Evolutionary conservation across 2,888 invertebrate species (phyloP).

Genomic region (Caenorhabditis parvicauda): DNA sequence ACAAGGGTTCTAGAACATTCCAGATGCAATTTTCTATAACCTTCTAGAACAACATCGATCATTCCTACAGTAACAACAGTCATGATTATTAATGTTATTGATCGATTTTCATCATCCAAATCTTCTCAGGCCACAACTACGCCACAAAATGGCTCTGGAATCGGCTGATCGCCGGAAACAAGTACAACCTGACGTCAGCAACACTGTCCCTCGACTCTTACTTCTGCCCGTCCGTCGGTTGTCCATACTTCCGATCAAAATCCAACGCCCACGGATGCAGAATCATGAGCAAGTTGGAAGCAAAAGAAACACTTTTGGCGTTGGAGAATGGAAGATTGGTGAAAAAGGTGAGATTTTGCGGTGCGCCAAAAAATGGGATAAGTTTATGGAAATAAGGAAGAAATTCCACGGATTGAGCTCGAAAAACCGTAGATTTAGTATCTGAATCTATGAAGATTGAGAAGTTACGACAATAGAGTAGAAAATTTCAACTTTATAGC

Average conservation of each 20-base stretch:
- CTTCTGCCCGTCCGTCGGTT: conserved; percentile 53
- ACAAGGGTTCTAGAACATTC: no score
- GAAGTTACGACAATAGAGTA: no score
- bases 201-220: conserved; percentile 55
- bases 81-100: no score
- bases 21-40: background rate
- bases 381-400: no score
- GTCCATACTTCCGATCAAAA: conserved; percentile 56
- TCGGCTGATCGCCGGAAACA: conserved; percentile 55
- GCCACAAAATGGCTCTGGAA: conserved; percentile 61
- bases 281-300: conserved; percentile 42
- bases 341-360: conserved; percentile 22
- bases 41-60: background rate
- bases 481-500: no score
- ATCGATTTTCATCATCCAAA: no score
- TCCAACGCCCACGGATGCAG: conserved; percentile 48
- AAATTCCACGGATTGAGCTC: no score
- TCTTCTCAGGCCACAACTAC: conserved; percentile 50
- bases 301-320: conserved; percentile 20
- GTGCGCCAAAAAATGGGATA: no score
- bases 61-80: background rate
- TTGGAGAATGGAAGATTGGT: conserved; percentile 16
- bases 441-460: no score
- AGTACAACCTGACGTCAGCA: conserved; percentile 56
- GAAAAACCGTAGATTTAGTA: no score